Conservation (phyloP, 1,140 invertebrate genomes). For the Drosophila arawakana region DNA sequence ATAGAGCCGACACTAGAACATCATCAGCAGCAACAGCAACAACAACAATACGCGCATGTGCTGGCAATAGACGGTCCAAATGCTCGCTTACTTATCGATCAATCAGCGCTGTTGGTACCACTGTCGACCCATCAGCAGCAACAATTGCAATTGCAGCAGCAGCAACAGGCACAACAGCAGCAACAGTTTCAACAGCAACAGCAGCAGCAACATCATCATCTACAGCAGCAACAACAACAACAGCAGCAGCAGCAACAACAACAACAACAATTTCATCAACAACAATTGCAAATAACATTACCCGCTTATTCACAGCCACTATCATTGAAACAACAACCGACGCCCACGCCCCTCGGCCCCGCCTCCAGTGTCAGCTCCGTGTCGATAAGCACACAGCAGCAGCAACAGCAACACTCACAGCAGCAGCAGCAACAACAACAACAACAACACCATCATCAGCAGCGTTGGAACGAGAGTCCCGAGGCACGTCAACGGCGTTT, state of each 20-base stretch:
- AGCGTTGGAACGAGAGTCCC: constrained; percentile 84
- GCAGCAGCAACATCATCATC: constrained; percentile 54
- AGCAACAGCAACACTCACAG: constrained; percentile 17
- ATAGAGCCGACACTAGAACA: constrained; percentile 83
- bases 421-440: constrained; percentile 30
- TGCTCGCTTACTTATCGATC: constrained; percentile 79
- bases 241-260: constrained; percentile 65
- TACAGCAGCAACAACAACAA: constrained; percentile 66
- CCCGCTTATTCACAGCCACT: constrained; percentile 62
- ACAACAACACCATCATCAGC: constrained; percentile 62
- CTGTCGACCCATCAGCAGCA: constrained; percentile 76
- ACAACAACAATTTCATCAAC: constrained; percentile 69
- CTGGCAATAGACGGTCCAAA: constrained; percentile 82
- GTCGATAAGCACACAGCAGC: constrained; percentile 47
- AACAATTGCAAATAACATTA: constrained; percentile 65
- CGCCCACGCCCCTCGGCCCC: constrained; percentile 66
- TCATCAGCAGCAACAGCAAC: constrained; percentile 71
- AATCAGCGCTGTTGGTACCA: constrained; percentile 79
- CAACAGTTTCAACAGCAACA: constrained; percentile 49
- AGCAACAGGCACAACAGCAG: constrained; percentile 66
- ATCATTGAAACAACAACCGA: constrained; percentile 68
- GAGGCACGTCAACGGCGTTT: constrained; percentile 80
- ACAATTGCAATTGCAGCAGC: constrained; percentile 67
- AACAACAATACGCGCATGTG: constrained; percentile 79
- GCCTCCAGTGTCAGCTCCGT: constrained; percentile 61